Base-by-base conservation (phyloP, 2,113 vertebrate species). In the Saimiri boliviensis region DNA sequence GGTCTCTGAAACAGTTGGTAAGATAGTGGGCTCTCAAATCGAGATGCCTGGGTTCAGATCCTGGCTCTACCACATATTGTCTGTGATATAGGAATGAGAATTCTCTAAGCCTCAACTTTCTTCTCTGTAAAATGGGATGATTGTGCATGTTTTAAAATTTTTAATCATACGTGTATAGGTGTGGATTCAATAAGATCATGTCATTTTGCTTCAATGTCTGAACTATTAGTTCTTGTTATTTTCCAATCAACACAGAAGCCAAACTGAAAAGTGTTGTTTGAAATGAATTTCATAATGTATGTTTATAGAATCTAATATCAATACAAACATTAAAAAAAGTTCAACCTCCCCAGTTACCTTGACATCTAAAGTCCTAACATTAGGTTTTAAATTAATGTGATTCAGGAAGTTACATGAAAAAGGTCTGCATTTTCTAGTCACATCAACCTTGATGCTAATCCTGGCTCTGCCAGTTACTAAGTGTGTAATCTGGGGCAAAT, bases 221-320 rank as follows among this genome's bases (percentile, higher is more conserved):
- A 82, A 54, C 13, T 70, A 60, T 58, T 32, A 79, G 52, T 58
- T 81, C 68, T 95, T 11, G 3, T 52, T 86, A 91, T 82, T 94
- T 86, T 89, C n/a, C 49, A 86, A 80, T 76, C 52, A 89, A 60
- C 13, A 35, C 27, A 92, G 76, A 96, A 91, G 58, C 77, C 30
- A 47, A 80, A 79, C 20, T 37, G 37, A 52, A 87, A 80, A 73
- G 23, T 37, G 30, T 30, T 71, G 16, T 47, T 37, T 58, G 47
- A 79, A 63, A 76, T 66, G 20, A 84, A 6, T 60, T 89, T 85
- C 73, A 42, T 60, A 77, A 87, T 40, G n/a, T 19, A 20, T 32
- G 42, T 52, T 66, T 71, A 25, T 32, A 90, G 52, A 86, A 70
- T 60, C 60, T 32, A 60, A 27, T 37, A 58, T 2, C 25, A 23